A percentile compares a stretch with the other conserved stretches of the same genome.
Conservation (phyloP, 1,140 invertebrate species). For the Monomorium pharaonis region DNA sequence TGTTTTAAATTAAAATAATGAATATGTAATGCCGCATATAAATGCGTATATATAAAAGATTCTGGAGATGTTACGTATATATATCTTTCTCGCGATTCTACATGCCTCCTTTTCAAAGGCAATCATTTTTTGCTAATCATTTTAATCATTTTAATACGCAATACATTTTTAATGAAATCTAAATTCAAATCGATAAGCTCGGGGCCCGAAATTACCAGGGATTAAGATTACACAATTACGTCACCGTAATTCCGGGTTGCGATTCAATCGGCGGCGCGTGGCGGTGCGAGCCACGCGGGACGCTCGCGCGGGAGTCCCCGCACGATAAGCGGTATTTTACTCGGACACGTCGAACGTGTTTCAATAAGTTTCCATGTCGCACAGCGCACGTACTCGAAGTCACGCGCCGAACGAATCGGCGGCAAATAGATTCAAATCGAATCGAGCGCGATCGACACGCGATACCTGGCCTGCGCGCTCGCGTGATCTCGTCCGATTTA, state of each 20-base stretch:
- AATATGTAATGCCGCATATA: conserved; percentile 14
- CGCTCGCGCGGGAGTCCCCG: neutral
- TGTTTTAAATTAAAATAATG: conserved; percentile 24
- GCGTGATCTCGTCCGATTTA: conserved; percentile 70
- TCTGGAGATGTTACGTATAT: neutral
- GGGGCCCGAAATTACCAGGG: neutral
- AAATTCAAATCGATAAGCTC: conserved; percentile 3
- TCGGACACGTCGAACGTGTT: conserved; percentile 27
- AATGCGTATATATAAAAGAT: neutral
- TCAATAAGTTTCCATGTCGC: conserved; percentile 52
- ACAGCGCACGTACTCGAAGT: conserved; percentile 24
- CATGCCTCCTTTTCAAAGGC: neutral
- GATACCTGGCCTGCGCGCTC: conserved; percentile 48
- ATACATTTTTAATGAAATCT: neutral
- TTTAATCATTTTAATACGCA: neutral
- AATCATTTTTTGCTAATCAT: neutral
- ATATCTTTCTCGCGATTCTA: neutral
- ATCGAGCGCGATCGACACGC: conserved; percentile 55
- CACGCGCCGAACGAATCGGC: conserved; percentile 48
- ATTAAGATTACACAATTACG: neutral
- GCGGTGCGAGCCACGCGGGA: neutral
- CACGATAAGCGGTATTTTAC: conserved; percentile 26
- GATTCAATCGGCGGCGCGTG: neutral
- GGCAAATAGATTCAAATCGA: conserved; percentile 52
- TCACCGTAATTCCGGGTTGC: conserved; percentile 11